These are phyloP conservation scores for Upupa epops DNA, from an alignment of 2,113 vertebrate genomes.

Conservation along the genomic window DNA sequence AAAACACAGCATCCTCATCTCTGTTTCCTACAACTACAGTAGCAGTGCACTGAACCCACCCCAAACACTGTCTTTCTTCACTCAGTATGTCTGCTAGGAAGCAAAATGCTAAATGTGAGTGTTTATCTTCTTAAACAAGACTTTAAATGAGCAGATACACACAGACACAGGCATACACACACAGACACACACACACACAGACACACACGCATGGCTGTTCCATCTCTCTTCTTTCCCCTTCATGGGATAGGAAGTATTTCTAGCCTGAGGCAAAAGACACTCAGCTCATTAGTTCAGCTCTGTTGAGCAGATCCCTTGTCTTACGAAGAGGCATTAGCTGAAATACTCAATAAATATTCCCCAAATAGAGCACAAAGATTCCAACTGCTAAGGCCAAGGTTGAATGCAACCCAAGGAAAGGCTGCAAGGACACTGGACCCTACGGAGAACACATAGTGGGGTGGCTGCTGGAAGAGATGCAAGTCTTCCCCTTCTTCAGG, in stretches of 20 bases:
- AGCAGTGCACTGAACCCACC: background rate
- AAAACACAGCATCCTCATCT: background rate
- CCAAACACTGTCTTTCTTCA: background rate
- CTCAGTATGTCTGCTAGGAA: background rate
- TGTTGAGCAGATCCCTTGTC: background rate
- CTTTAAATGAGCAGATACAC: background rate
- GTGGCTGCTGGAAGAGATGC: background rate
- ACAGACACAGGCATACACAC: background rate
- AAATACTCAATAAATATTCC: constrained; percentile 13
- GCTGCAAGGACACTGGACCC: background rate
- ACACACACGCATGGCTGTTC: background rate
- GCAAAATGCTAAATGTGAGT: background rate
- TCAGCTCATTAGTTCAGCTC: constrained; percentile 36
- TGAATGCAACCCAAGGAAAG: background rate
- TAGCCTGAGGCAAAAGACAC: constrained; percentile 18
- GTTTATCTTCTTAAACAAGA: background rate
- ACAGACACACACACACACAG: too few species aligned
- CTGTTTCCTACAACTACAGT: background rate
- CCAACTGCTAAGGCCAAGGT: background rate
- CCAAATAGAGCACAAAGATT: background rate
- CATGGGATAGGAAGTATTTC: constrained; percentile 15
- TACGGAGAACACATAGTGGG: background rate
- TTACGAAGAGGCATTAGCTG: background rate
- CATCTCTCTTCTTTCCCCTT: background rate
- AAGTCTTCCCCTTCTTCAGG: background rate